These are phyloP conservation scores for Ciona savignyi DNA, from an alignment of 23 tunicate species.

Conservation along the genomic window DNA sequence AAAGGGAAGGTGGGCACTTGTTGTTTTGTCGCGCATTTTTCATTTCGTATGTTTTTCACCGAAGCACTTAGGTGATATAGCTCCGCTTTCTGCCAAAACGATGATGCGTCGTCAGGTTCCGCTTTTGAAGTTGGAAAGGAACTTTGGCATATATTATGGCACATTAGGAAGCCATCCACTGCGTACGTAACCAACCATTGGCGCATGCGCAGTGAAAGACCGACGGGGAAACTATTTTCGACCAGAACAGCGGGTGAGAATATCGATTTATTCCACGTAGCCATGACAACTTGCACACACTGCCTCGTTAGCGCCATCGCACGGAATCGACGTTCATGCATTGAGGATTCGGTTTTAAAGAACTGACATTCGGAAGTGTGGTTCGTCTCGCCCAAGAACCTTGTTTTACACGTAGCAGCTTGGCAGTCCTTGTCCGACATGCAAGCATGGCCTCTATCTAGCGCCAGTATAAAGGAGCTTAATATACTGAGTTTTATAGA, in stretches of 20 bases:
- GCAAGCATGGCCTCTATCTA: conserved; percentile 13
- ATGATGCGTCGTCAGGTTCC: neutral
- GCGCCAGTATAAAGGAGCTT: conserved; percentile 3
- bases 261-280: conserved; percentile 16
- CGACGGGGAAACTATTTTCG: conserved; percentile 6
- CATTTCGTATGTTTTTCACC: neutral
- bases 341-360: neutral
- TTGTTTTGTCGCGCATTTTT: neutral
- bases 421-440: neutral
- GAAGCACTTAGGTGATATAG: neutral
- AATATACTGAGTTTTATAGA: conserved; percentile 4
- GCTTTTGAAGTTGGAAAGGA: neutral
- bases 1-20: neutral
- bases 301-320: conserved; percentile 7
- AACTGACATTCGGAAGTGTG: conserved; percentile 1
- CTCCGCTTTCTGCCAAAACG: neutral
- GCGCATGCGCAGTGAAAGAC: conserved; percentile 24
- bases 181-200: conserved; percentile 20
- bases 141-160: conserved; percentile 12
- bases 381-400: neutral
- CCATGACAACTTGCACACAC: conserved; percentile 15
- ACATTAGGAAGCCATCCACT: conserved; percentile 25
- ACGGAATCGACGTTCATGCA: conserved; percentile 11
- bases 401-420: neutral
- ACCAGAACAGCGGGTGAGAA: conserved; percentile 6